Percentiles rank a stretch among this genome's conserved stretches.
phyloP scores from a whole-genome alignment of 2,113 vertebrate species.

The Dipodomys ordii region DNA sequence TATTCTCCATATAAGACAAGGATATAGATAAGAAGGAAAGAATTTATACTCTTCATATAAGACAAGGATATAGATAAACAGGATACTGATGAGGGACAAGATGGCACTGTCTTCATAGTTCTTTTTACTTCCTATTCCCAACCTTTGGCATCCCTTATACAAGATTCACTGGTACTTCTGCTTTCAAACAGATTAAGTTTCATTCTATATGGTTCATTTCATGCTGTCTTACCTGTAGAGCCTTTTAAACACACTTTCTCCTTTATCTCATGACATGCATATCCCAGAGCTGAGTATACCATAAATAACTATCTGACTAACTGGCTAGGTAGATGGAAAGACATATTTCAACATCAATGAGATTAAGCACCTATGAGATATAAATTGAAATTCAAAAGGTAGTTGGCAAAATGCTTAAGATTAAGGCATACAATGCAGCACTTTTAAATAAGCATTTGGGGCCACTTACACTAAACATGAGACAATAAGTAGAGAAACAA shows the following conservation, averaged over 20 bases:
- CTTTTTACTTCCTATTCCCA: not conserved
- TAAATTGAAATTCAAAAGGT: not conserved
- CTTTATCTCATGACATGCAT: not conserved
- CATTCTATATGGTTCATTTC: not conserved
- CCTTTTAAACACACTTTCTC: not conserved
- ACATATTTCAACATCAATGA: not conserved
- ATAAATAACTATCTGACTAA: not conserved
- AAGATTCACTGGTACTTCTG: not conserved
- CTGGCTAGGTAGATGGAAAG: not conserved
- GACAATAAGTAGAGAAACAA: slow-evolving; percentile 15
- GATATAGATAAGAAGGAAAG: not conserved
- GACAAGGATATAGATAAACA: not conserved
- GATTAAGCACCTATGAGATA: not conserved
- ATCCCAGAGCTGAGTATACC: not conserved
- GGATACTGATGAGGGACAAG: not conserved
- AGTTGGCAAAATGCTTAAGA: not conserved
- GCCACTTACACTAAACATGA: not conserved
- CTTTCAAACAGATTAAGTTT: not conserved
- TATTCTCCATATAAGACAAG: not conserved
- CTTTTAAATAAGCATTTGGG: slow-evolving; percentile 35
- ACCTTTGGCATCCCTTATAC: not conserved
- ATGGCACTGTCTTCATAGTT: not conserved
- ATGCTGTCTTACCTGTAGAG: not conserved
- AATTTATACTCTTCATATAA: not conserved
- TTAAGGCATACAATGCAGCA: not conserved